phyloP scores from a whole-genome alignment of 2,888 invertebrate species.

The Agriopis marginaria region DNA sequence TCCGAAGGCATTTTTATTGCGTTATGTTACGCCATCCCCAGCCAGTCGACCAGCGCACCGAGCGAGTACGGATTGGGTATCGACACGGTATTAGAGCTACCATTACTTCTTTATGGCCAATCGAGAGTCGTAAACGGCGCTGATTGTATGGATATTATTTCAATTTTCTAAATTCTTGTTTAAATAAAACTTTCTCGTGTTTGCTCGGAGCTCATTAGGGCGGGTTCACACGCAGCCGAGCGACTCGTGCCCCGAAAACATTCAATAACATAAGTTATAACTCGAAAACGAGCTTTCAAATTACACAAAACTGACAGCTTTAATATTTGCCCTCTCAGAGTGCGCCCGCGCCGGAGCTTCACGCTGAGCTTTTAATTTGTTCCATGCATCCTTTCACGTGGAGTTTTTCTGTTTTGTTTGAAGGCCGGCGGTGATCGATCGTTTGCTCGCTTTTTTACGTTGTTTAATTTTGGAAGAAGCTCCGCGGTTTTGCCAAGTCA shows the following conservation, averaged over 20 bases:
- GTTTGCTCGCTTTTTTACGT: slow-evolving; percentile 81
- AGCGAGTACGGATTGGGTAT: slow-evolving; percentile 56
- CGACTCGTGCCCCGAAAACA: slow-evolving; percentile 69
- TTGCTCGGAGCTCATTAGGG: slow-evolving; percentile 66
- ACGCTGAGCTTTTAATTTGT: slow-evolving; percentile 86
- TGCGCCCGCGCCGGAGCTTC: slow-evolving; percentile 69
- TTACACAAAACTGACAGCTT: slow-evolving; percentile 84
- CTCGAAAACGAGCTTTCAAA: slow-evolving; percentile 80
- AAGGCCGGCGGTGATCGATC: slow-evolving; percentile 77
- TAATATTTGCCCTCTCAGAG: slow-evolving; percentile 78
- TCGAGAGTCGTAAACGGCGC: slow-evolving; percentile 61
- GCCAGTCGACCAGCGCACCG: slow-evolving; percentile 45
- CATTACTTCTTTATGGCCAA: slow-evolving; percentile 59
- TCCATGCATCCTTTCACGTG: slow-evolving; percentile 82
- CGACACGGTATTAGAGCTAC: slow-evolving; percentile 55
- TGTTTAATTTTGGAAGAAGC: slow-evolving; percentile 82
- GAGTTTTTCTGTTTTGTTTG: slow-evolving; percentile 82
- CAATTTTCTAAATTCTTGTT: slow-evolving; percentile 60
- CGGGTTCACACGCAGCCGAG: slow-evolving; percentile 65
- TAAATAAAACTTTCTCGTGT: slow-evolving; percentile 63
- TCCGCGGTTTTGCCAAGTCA: slow-evolving; percentile 81
- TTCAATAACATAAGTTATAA: slow-evolving; percentile 84
- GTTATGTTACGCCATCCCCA: slow-evolving; percentile 45
- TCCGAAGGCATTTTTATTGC: slow-evolving; percentile 62
- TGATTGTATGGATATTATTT: slow-evolving; percentile 70